These are phyloP conservation scores for Myotis brandtii DNA, from an alignment of 2,113 vertebrate genomes.

Conservation along the genomic window DNA sequence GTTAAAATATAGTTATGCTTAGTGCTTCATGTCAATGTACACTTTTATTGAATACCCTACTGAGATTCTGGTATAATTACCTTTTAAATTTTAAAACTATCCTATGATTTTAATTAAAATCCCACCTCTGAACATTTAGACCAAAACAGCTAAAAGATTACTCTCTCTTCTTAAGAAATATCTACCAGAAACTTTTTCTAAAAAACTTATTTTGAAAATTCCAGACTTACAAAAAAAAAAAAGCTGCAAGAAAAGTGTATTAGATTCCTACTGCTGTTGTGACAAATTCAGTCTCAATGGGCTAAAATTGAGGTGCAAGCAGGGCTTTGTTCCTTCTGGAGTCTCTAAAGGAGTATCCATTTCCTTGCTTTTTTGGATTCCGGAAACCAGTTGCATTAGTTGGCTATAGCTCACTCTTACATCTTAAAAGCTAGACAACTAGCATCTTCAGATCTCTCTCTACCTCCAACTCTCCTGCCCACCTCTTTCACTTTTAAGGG, in stretches of 20 bases:
- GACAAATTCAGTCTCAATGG: background rate
- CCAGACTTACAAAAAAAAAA: background rate
- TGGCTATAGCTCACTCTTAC: fast-evolving
- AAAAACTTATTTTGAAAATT: constrained; percentile 50
- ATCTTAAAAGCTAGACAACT: background rate
- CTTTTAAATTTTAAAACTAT: constrained; percentile 38
- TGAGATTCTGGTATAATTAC: constrained; percentile 56
- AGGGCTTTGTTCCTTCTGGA: background rate
- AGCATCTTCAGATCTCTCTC: background rate
- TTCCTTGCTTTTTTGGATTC: background rate
- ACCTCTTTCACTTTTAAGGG: background rate
- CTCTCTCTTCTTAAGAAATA: background rate
- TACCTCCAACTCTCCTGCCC: background rate
- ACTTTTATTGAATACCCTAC: constrained; percentile 40
- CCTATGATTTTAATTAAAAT: constrained; percentile 61
- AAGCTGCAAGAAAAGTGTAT: background rate
- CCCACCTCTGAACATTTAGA: background rate
- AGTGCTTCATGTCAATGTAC: background rate
- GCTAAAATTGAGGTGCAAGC: background rate
- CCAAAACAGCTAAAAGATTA: background rate
- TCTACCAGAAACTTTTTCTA: background rate
- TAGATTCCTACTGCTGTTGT: background rate
- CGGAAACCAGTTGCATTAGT: background rate
- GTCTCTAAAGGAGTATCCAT: background rate
- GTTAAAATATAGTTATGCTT: constrained; percentile 53